Percentiles rank a stretch among this genome's conserved stretches.
These are phyloP conservation scores for Melanerpes aurifrons DNA, from an alignment of 2,113 vertebrate genomes.

Conservation along the genomic window DNA sequence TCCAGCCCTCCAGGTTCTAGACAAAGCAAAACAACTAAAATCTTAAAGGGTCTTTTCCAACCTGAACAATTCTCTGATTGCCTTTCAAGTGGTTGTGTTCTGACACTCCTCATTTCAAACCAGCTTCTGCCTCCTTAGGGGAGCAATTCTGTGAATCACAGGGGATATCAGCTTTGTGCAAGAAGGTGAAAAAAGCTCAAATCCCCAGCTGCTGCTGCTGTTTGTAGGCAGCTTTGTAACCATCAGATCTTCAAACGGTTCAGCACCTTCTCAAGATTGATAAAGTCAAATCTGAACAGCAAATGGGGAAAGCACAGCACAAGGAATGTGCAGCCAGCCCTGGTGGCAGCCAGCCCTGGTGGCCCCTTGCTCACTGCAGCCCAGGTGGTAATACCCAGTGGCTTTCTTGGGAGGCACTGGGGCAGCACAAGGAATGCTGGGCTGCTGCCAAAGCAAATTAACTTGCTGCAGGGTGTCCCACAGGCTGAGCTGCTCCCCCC, in stretches of 20 bases:
- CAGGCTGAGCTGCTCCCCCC: neutral
- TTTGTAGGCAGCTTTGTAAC: neutral
- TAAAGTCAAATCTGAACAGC: neutral
- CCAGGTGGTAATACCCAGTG: neutral
- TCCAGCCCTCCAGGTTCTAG: neutral
- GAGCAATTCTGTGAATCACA: neutral
- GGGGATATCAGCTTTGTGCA: neutral
- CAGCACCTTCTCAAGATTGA: neutral
- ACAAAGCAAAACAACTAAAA: neutral
- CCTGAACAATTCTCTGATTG: too few relatives aligned
- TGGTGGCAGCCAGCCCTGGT: neutral
- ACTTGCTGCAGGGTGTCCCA: constrained; percentile 19
- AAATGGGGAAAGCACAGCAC: rapidly evolving
- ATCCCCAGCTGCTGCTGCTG: neutral
- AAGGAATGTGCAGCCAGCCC: neutral
- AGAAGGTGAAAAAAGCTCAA: neutral
- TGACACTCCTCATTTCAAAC: neutral
- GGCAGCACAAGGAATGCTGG: constrained; percentile 55
- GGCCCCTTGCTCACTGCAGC: neutral
- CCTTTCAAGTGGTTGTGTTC: too few relatives aligned
- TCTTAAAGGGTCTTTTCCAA: neutral
- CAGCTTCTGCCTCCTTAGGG: neutral
- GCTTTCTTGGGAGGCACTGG: neutral
- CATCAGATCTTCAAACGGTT: neutral
- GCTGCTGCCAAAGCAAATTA: constrained; percentile 73